Evolutionary conservation across 30 jellyfish, hydroid and myxozoan genomes (phyloP).

Genomic region (Hydractinia echinata): DNA sequence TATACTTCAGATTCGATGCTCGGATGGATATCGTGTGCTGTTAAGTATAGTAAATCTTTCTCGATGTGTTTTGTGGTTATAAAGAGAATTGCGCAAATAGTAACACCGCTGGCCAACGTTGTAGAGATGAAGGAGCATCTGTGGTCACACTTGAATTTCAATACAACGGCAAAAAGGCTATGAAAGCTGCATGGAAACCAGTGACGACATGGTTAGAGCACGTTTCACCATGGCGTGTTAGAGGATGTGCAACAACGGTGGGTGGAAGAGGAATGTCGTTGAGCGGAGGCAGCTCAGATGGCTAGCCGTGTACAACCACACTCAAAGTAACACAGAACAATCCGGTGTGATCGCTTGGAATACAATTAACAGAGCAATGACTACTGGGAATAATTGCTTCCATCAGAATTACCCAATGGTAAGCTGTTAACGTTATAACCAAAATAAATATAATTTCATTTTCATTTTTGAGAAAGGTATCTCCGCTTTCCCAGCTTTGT

Average conservation of each 20-base stretch:
- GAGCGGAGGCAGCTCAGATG: constrained; percentile 16
- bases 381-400: background rate
- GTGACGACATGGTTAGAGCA: constrained; percentile 10
- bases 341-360: background rate
- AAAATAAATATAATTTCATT: too few species aligned
- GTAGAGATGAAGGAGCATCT: background rate
- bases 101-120: background rate
- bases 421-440: background rate
- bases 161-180: background rate
- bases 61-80: background rate
- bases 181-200: constrained; percentile 2
- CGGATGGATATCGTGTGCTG: background rate
- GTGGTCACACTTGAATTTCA: constrained; percentile 2
- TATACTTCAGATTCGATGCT: constrained; percentile 18
- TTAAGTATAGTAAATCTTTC: background rate
- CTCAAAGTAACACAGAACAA: constrained; percentile 13
- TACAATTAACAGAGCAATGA: background rate
- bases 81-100: background rate
- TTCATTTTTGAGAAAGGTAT: too few species aligned
- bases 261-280: background rate
- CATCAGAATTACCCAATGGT: background rate
- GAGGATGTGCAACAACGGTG: constrained; percentile 13
- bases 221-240: background rate
- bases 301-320: constrained; percentile 18
- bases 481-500: too few species aligned